Evolutionary conservation across 2,888 invertebrate species (phyloP), one percentile per base, ranked within the genome.

Genomic region (Tryphoninae sp.): DNA sequence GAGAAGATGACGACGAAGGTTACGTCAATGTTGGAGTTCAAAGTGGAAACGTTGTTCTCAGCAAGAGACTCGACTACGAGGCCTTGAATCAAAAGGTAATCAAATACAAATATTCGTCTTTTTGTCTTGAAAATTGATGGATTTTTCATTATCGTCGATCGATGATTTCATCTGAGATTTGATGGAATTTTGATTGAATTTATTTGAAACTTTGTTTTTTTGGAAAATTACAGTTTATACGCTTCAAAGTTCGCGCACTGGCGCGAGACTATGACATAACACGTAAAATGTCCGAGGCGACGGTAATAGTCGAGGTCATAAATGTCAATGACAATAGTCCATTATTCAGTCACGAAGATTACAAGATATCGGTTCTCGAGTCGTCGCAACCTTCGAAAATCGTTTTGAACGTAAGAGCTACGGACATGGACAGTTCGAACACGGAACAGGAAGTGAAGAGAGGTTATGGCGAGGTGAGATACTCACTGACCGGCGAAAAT

Each of bases 321-420:
- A 96, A 97, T 89, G 93, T 95, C 0, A 97, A 97, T 88, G 97
- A 97, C 87, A 96, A 97, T 89, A 93, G 94, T 80, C 97, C 97
- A 0, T 92, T 93, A 64, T 97, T 97, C 89, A 94, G 94, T 72
- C 94, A 95, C 86, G 93, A 94, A 84, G 95, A 94, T 1, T 96
- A 96, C 87, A 95, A 95, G 89, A 94, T 95, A 0, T 95, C 95
- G 55, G 93, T 96, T 1, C 88, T 95, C 1, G 96, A 97, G 90
- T 96, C 96, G 23, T 93, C 94, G 2, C 93, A 93, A 75, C 93
- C 95, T 84, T 95, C 95, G 0, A 95, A 95, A 85, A 93, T 94
- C 13, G 93, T 97, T 33, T 89, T 95, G 2, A 94, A 93, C 0
- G 95, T 96, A 0, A 93, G 93, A 84, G 97, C 97, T 0, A 93